Base-by-base conservation (phyloP, 2,888 invertebrate species). In the Cheilosia pagana region DNA sequence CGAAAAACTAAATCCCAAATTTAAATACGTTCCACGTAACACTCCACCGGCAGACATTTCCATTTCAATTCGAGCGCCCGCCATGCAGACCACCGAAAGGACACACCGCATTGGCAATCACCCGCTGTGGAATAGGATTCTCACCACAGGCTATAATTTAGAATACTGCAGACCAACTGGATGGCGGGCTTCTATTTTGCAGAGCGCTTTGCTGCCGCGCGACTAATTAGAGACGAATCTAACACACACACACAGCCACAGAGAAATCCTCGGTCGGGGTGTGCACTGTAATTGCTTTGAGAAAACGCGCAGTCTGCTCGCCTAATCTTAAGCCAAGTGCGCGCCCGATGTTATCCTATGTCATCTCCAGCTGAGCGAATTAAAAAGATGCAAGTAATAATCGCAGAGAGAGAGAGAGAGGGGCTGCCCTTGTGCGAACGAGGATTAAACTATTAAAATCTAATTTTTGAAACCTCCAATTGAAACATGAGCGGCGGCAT, bases 281-380 rank as follows among this genome's bases (percentile, higher is more conserved):
- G 28, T 8, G 1, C 8, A 28, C 28, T 59, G 63, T 76, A 82
- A 76, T 76, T 71, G 65, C 76, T 31, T 53, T 31, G 31, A n/a
- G 12, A 60, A 55, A 55, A 70, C 59, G 70, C 67, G 60, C 52
- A 59, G n/a, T 41, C 19, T 16, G 31, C 10, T 59, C 50, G 23
- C 43, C 57, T 35, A 57, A 50, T 48, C 16, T 52, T 10, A 28
- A 55, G 39, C 50, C 57, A 62, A 50, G 50, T 53, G 19, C 12
- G 52, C 23, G 14, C 14, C 5, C n/a, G 52, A 45, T 60, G 67
- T 62, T 68, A 63, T 83, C 74, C 74, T 65, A 72, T 72, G 79
- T 74, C 79, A 79, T 79, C 83, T 83, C 83, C 83, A 83, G 83
- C 83, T 83, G 83, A 52, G 83, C 78, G 63, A 83, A 83, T 79